Conservation (phyloP, 2,888 invertebrate species). For the Pycnomerus fuliginosus region DNA sequence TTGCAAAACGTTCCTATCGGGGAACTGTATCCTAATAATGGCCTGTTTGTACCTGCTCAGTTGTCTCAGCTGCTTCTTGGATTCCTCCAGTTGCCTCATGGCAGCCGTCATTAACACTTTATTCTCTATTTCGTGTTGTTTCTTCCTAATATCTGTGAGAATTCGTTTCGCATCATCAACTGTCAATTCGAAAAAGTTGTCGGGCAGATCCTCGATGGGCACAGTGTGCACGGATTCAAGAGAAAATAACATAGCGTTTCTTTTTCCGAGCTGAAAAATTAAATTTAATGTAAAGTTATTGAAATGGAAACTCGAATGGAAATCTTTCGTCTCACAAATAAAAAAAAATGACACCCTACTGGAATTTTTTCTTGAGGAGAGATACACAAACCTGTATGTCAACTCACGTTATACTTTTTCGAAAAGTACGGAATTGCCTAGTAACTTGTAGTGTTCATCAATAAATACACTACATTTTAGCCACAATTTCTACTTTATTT, state of each 20-base stretch:
- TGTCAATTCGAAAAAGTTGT: slow-evolving; percentile 87
- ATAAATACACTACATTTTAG: no score
- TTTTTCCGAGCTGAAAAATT: slow-evolving; percentile 65
- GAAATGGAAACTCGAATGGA: no score
- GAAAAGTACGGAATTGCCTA: no score
- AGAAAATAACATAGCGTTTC: slow-evolving; percentile 74
- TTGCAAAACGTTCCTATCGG: slow-evolving; percentile 82
- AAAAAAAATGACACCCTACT: no score
- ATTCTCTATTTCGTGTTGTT: slow-evolving; percentile 65
- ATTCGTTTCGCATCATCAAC: slow-evolving; percentile 78
- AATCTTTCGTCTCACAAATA: no score
- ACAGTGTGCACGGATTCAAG: slow-evolving; percentile 61
- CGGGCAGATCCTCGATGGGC: slow-evolving; percentile 72
- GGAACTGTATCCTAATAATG: slow-evolving; percentile 83
- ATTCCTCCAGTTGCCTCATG: slow-evolving; percentile 61
- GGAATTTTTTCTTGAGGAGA: no score
- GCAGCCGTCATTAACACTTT: slow-evolving; percentile 71
- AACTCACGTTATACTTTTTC: no score
- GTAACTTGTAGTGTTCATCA: no score
- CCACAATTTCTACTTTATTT: no score
- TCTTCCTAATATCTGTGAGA: slow-evolving; percentile 70
- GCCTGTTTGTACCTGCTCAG: slow-evolving; percentile 71
- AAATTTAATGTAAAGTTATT: slow-evolving; percentile 1
- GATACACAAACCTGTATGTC: no score
- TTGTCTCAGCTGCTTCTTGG: slow-evolving; percentile 58